Evolutionary conservation across 2,888 invertebrate genomes (phyloP).

Genomic region (Proisotoma minuta): DNA sequence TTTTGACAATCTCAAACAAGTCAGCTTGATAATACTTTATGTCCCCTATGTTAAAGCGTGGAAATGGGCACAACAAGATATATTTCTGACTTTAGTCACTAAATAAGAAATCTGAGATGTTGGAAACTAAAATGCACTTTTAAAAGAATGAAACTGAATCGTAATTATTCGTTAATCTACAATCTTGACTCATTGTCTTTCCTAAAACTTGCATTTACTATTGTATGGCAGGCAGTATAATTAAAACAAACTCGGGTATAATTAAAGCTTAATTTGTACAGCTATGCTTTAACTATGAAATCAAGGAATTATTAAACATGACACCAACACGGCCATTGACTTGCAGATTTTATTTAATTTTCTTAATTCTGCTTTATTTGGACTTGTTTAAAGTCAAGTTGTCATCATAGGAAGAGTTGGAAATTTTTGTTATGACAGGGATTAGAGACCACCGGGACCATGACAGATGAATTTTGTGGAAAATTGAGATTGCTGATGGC

Average conservation of each 20-base stretch:
- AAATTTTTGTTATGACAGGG: constrained; percentile 10
- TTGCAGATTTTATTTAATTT: background rate
- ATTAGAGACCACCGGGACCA: constrained; percentile 13
- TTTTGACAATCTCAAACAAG: constrained; percentile 1
- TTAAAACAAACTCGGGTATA: too few relatives aligned
- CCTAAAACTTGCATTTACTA: too few relatives aligned
- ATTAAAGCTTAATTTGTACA: too few relatives aligned
- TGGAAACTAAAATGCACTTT: too few relatives aligned
- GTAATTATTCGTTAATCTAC: background rate
- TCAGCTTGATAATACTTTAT: constrained; percentile 3
- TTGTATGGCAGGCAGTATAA: too few relatives aligned
- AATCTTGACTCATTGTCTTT: background rate
- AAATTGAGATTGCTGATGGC: background rate
- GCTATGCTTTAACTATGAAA: too few relatives aligned
- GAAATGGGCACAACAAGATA: too few relatives aligned
- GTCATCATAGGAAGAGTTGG: constrained; percentile 2
- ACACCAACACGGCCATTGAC: constrained; percentile 12
- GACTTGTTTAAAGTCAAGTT: background rate
- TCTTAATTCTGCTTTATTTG: background rate
- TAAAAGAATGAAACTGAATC: background rate
- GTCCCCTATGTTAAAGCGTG: too few relatives aligned
- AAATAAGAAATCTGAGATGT: too few relatives aligned
- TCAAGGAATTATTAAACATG: too few relatives aligned
- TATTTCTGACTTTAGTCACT: too few relatives aligned
- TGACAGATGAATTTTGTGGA: constrained; percentile 15